phyloP scores from a whole-genome alignment of 2,888 invertebrate genomes.

The Oscheius myriophilus region DNA sequence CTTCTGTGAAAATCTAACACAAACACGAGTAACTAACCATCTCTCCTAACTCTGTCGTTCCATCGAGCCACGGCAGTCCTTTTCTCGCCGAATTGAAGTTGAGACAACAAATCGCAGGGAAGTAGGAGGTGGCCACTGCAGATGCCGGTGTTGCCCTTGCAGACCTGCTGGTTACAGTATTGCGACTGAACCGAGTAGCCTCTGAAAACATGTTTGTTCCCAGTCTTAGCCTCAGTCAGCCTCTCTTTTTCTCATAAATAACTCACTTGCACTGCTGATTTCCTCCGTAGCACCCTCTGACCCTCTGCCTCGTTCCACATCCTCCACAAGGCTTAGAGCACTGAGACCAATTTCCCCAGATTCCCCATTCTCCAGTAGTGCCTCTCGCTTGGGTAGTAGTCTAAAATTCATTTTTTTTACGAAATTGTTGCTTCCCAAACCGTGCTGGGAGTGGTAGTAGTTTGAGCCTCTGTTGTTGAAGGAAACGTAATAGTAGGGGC shows the following conservation, averaged over 20 bases:
- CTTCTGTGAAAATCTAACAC: no score
- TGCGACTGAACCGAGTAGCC: constrained; percentile 50
- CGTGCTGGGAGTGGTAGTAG: constrained; percentile 1
- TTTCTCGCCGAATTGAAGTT: constrained; percentile 60
- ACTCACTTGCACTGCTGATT: constrained; percentile 59
- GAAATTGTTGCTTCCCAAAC: background rate
- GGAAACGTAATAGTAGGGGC: background rate
- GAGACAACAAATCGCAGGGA: constrained; percentile 63
- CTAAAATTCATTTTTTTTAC: no score
- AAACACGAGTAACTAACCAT: no score
- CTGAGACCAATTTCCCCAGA: constrained; percentile 55
- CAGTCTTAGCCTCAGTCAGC: background rate
- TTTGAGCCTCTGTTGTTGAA: constrained; percentile 4
- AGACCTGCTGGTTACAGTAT: constrained; percentile 59
- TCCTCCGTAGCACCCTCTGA: constrained; percentile 64
- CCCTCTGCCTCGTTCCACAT: constrained; percentile 51
- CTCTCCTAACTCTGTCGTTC: constrained; percentile 2
- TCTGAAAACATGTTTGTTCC: constrained; percentile 44
- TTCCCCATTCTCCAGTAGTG: constrained; percentile 37
- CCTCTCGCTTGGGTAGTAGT: background rate
- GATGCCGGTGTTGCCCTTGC: constrained; percentile 50
- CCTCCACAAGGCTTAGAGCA: constrained; percentile 60
- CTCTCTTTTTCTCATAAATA: background rate
- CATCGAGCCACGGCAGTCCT: constrained; percentile 14
- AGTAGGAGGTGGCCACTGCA: constrained; percentile 60